Evolutionary conservation across 2,888 invertebrate species (phyloP).

Genomic region (Chymomyza procnemis): DNA sequence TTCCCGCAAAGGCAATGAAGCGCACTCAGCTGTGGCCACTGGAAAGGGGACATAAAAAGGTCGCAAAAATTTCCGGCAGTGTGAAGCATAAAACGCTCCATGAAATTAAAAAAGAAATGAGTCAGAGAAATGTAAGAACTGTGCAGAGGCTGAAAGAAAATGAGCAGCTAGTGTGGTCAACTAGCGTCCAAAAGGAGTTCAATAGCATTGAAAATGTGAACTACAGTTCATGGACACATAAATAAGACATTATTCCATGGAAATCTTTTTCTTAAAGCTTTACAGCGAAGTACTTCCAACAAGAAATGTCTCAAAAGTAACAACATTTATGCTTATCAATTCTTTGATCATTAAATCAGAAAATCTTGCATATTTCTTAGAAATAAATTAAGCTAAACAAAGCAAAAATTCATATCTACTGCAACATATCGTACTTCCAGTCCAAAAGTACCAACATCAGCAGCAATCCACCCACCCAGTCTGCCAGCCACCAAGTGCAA

Average conservation of each 20-base stretch:
- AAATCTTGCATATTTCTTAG: too few relatives aligned
- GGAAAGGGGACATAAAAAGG: background rate
- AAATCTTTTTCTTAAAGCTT: too few relatives aligned
- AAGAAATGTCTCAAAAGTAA: too few relatives aligned
- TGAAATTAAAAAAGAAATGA: background rate
- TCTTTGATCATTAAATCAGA: too few relatives aligned
- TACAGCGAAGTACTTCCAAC: too few relatives aligned
- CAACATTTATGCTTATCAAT: too few relatives aligned
- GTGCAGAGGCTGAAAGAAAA: background rate
- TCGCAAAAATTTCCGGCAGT: slow-evolving; percentile 13
- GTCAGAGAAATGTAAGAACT: background rate
- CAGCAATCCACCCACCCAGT: too few relatives aligned
- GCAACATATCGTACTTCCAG: too few relatives aligned
- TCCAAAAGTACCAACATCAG: too few relatives aligned
- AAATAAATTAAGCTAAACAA: too few relatives aligned
- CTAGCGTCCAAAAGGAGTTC: background rate
- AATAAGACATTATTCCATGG: too few relatives aligned
- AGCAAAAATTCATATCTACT: too few relatives aligned
- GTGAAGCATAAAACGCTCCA: slow-evolving; percentile 25
- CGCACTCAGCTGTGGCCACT: slow-evolving; percentile 39
- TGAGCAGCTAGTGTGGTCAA: background rate
- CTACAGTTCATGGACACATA: background rate
- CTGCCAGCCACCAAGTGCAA: background rate
- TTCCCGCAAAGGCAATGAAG: slow-evolving; percentile 35
- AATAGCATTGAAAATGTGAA: background rate